Evolutionary conservation across 2,113 vertebrate species (phyloP).

Genomic region (Tychaedon coryphoeus): DNA sequence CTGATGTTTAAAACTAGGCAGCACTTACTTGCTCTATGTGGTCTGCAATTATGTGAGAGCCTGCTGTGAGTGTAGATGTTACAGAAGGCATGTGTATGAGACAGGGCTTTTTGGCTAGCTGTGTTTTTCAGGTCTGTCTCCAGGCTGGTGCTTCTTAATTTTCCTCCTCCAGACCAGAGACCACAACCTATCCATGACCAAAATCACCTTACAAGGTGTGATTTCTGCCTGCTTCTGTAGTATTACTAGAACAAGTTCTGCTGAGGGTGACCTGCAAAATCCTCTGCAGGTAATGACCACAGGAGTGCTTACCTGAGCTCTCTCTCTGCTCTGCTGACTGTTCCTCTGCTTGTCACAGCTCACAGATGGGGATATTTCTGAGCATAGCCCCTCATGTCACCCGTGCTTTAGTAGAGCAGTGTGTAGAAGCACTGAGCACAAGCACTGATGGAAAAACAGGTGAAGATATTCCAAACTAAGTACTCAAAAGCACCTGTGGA

Average conservation of each 20-base stretch:
- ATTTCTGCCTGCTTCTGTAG: background rate
- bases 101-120: background rate
- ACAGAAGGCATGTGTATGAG: background rate
- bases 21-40: background rate
- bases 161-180: background rate
- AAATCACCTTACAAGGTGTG: background rate
- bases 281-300: background rate
- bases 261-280: background rate
- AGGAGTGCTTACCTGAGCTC: background rate
- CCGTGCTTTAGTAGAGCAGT: background rate
- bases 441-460: background rate
- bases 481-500: background rate
- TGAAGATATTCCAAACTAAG: background rate
- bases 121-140: background rate
- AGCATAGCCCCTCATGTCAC: background rate
- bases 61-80: background rate
- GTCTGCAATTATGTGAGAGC: background rate
- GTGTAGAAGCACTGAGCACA: background rate
- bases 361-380: background rate
- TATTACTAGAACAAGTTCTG: background rate
- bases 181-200: background rate
- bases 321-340: background rate
- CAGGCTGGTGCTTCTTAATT: background rate
- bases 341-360: background rate
- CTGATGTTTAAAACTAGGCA: background rate